Conservation (phyloP, 2,113 vertebrate species). For the Megaptera novaeangliae region DNA sequence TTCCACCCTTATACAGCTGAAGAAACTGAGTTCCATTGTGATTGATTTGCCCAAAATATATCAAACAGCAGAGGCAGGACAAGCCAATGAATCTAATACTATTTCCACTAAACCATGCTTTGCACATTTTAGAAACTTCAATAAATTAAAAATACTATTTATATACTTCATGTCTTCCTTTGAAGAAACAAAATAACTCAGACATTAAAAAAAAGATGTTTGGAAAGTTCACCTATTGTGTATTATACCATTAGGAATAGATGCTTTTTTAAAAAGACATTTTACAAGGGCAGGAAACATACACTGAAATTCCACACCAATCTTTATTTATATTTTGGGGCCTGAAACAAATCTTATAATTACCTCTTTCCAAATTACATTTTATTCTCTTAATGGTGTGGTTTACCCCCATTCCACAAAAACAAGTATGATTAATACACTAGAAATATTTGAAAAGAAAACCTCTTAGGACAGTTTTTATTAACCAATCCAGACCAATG, state of each 20-base stretch:
- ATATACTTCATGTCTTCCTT: not conserved
- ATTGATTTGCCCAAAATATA: constrained; percentile 11
- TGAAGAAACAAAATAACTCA: constrained; percentile 5
- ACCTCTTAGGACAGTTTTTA: constrained; percentile 23
- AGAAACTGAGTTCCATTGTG: not conserved
- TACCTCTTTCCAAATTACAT: constrained; percentile 53
- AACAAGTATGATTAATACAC: constrained; percentile 46
- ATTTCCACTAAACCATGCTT: constrained; percentile 5
- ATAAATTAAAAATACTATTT: not conserved
- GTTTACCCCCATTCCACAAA: constrained; percentile 30
- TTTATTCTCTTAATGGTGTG: constrained; percentile 49
- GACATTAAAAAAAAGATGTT: not conserved
- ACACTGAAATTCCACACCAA: constrained; percentile 58
- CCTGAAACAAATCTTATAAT: constrained; percentile 44
- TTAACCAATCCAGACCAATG: constrained; percentile 41
- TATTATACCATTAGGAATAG: constrained; percentile 19
- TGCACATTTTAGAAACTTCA: constrained; percentile 16
- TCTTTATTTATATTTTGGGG: constrained; percentile 61
- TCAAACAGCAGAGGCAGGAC: not conserved
- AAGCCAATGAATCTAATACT: not conserved
- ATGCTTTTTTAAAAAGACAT: not conserved
- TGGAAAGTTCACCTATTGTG: not conserved
- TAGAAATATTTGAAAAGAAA: constrained; percentile 40
- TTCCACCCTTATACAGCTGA: not conserved
- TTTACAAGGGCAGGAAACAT: constrained; percentile 61